These are phyloP conservation scores for Iguana delicatissima DNA, from an alignment of 2,797 vertebrate genomes.

Conservation along the genomic window DNA sequence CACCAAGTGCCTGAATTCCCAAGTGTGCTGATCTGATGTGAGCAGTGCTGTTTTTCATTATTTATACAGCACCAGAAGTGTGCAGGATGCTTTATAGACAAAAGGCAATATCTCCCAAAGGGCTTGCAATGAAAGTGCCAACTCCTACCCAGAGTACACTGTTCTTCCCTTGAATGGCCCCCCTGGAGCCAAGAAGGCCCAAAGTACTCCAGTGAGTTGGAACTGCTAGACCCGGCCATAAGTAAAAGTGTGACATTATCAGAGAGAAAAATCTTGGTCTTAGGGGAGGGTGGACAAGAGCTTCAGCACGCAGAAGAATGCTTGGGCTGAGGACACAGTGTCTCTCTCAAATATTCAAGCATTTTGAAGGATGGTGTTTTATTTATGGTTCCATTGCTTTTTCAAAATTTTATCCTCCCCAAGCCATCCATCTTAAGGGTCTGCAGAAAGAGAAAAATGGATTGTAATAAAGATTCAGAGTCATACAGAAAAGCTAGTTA, in stretches of 20 bases:
- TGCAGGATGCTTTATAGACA: slow-evolving; percentile 60
- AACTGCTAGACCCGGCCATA: slow-evolving; percentile 57
- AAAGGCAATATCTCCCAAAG: slow-evolving; percentile 63
- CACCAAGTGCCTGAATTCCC: slow-evolving; percentile 49
- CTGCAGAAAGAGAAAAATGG: background rate
- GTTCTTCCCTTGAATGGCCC: slow-evolving; percentile 49
- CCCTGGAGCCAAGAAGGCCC: slow-evolving; percentile 43
- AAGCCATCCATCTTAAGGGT: background rate
- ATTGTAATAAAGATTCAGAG: slow-evolving; percentile 4
- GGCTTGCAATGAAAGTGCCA: slow-evolving; percentile 55
- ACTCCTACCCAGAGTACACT: slow-evolving; percentile 43
- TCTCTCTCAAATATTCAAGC: slow-evolving; percentile 41
- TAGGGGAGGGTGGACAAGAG: slow-evolving; percentile 31
- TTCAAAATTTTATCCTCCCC: background rate
- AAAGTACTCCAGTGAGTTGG: slow-evolving; percentile 60
- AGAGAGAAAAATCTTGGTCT: slow-evolving; percentile 17
- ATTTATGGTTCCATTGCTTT: background rate
- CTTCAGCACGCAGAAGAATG: slow-evolving; percentile 47
- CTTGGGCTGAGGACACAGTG: background rate
- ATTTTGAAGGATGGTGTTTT: slow-evolving; percentile 46
- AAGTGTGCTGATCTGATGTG: slow-evolving; percentile 37
- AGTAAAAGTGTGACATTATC: slow-evolving; percentile 54
- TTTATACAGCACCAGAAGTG: slow-evolving; percentile 51
- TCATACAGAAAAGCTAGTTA: slow-evolving; percentile 6
- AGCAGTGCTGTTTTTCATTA: slow-evolving; percentile 71